Base-by-base conservation (phyloP, 2,888 invertebrate species). In the Pseudococcus viburni region DNA sequence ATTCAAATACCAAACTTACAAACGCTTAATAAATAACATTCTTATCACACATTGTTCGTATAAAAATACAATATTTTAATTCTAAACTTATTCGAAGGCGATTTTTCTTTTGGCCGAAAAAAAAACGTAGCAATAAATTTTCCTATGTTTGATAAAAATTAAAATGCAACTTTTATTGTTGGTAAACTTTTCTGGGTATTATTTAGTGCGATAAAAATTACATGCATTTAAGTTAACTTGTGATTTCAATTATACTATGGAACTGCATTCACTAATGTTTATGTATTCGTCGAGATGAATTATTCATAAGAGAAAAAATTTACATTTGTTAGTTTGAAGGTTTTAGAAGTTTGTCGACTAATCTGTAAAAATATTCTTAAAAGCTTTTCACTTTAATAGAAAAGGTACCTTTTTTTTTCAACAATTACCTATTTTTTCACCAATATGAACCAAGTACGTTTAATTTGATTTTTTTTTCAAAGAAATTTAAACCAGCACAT, bases 271-370 rank as follows among this genome's bases (percentile, higher is more conserved):
- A 22, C 22, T 64, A 64, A 64, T 64, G 64, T 64, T 64, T 64
- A 64, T 64, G 64, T 64, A 64, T 64, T 64, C 64, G 22, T 64
- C 19, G 19, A 19, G 22, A 64, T 64, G 19, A 64, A 64, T 64
- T 64, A 64, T 64, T 64, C 64, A 64, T 64, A 64, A 22, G 64
- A 64, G 59, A 64, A 64, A 64, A 64, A 64, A 64, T 64, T 64
- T 64, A 64, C 64, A 64, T 64, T 64, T 64, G 64, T 64, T 64
- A 64, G 64, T 64, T 22, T 64, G 64, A 64, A 64, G 64, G 64
- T 64, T 64, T 64, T 64, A 19, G 19, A 64, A 64, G 64, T 64
- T 64, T 12, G 64, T 22, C 64, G 64, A 64, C 64, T 64, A 64
- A 64, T 64, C 64, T 64, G 64, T 64, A 64, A 22, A 64, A 64